Base-by-base conservation (phyloP, 2,797 vertebrate species). In the Sarcophilus harrisii region DNA sequence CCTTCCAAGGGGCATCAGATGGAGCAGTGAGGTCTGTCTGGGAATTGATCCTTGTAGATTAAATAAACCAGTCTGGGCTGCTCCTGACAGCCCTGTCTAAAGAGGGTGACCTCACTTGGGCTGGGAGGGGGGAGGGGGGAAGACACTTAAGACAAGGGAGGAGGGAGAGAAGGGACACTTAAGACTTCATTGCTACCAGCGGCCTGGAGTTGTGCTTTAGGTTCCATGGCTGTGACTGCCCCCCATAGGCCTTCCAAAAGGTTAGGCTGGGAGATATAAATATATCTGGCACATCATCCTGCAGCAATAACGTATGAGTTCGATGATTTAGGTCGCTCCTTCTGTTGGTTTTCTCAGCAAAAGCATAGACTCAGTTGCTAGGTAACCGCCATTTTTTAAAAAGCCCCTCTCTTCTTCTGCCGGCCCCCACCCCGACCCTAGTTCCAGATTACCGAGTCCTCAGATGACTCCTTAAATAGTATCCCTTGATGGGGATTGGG, bases 321-420 rank as follows among this genome's bases (percentile, higher is more conserved):
- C 97, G 92, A 49, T 97, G 97, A 98, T 98, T 98, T 98, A 98
- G 98, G 94, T 97, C 94, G 95, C 96, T 98, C 96, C 95, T 98
- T 98, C 97, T 98, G 97, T 96, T 97, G 81, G 96, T 98, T 98
- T 98, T 96, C 95, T 97, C 96, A 0, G 98, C 96, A 97, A 95
- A 98, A 98, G 98, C 98, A 98, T 98, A 98, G 98, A 95, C 96
- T 97, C 94, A 0, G 99, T 99, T 99, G 98, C 99, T 99, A 98
- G 96, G 99, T 97, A 98, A 99, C 99, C 92, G 91, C 92, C 95
- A 97, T 97, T 97, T 91, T 87, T 27, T 87, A 94, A 98, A 96
- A 94, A 90, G 93, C 95, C 93, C 54, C 93, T 98, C 98, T 98
- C 97, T 98, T 97, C 98, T 98, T 81, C 45, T 11, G 21, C 73